Percentiles rank a stretch among this genome's conserved stretches.
phyloP scores from a whole-genome alignment of 2,888 invertebrate species.

The Eupithecia subfuscata region DNA sequence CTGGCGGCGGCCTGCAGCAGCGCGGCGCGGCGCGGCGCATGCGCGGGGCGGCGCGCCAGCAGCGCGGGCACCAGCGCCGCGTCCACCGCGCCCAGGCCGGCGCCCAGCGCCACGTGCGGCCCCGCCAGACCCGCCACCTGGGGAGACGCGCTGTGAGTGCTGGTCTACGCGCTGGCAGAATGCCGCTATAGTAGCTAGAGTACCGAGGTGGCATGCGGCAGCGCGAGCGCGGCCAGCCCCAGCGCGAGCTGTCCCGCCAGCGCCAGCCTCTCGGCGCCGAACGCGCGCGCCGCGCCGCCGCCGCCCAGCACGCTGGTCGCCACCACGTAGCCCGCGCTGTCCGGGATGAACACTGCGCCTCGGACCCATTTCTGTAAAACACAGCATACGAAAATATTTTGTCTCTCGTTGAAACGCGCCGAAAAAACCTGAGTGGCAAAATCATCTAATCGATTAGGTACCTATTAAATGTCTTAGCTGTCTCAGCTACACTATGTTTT shows the following conservation, averaged over 20 bases:
- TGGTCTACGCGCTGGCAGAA: no score
- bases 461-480: no score
- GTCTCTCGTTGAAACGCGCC: no score
- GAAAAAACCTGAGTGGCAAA: no score
- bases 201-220: slow-evolving; percentile 55
- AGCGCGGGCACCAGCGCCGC: slow-evolving; percentile 76
- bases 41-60: slow-evolving; percentile 51
- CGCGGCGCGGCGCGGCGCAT: slow-evolving; percentile 65
- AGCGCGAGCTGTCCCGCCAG: slow-evolving; percentile 65
- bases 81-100: slow-evolving; percentile 69
- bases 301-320: slow-evolving; percentile 64
- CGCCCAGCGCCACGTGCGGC: slow-evolving; percentile 74
- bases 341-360: slow-evolving; percentile 74
- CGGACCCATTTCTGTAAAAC: slow-evolving; percentile 64
- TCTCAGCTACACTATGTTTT: no score
- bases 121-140: slow-evolving; percentile 60
- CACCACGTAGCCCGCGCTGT: slow-evolving; percentile 72
- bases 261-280: slow-evolving; percentile 67
- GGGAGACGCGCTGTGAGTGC: background rate
- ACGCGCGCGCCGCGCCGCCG: slow-evolving; percentile 56
- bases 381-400: background rate
- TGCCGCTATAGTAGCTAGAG: no score
- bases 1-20: slow-evolving; percentile 71
- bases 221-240: slow-evolving; percentile 62
- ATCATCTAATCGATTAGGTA: no score